Base-by-base conservation (phyloP, 2,113 vertebrate genomes). In the Etia nguti region DNA sequence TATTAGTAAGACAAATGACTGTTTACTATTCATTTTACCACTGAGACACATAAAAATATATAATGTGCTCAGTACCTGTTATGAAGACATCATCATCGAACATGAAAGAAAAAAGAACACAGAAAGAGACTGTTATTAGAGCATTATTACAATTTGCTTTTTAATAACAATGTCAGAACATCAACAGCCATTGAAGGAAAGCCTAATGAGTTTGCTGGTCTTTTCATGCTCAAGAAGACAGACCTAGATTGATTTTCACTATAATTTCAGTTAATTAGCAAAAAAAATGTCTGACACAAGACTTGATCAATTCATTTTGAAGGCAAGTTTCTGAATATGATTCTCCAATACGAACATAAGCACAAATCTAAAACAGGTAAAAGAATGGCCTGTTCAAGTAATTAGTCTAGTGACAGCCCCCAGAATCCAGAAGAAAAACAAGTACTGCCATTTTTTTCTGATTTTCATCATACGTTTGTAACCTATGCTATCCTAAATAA, bases 1-100 rank as follows among this genome's bases (percentile, higher is more conserved):
- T 8, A 52, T 8, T 52, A 52, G 18, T 4, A 52, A 52, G 18
- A 52, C 6, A 9, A 48, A 2, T 3, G 15, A 48, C 43, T 46
- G 38, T 41, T 41, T 34, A 15, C 6, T 70, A 5, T 48, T 80
- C 41, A 80, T 11, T 31, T 15, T 6, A 46, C 24, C 24, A 62
- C 52, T 59, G 4, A 56, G 1, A 24, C 8, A 62, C 11, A 26
- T 6, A 65, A 29, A 55, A 6, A 79, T 24, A 36, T 52, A 52
- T 20, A 80, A 24, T 46, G 24, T 36, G 6, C 1, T 1, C 38
- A 18, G 82, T 93, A 92, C 90, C 92, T 91, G 82, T 83, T 83
- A 75, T 81, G 85, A 52, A 36, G 46, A 82, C 18, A n/a, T 34
- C 24, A 10, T 12, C 81, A 13, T 48, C 46, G 81, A 15, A 86